phyloP scores from a whole-genome alignment of 2,888 invertebrate genomes.

The Drosophila setosimentum region DNA sequence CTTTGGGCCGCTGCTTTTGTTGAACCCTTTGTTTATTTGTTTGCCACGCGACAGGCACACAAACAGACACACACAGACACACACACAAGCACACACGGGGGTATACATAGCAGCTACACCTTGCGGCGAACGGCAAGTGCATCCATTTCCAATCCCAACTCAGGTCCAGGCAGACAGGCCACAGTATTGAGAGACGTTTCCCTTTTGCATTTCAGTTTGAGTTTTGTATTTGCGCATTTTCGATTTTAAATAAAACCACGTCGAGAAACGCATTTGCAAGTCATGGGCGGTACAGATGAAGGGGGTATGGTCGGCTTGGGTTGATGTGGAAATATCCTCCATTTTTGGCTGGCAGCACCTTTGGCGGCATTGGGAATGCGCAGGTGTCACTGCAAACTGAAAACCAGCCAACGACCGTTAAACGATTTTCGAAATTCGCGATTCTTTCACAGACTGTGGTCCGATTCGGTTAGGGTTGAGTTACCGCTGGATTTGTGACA shows the following conservation, averaged over 20 bases:
- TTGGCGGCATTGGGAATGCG: conserved; percentile 66
- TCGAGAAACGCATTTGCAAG: conserved; percentile 57
- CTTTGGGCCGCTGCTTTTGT: conserved; percentile 77
- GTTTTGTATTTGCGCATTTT: conserved; percentile 68
- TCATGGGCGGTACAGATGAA: conserved; percentile 40
- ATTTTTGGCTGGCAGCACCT: conserved; percentile 17
- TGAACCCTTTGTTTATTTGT: conserved; percentile 76
- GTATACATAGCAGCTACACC: conserved; percentile 53
- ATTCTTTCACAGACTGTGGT: conserved; percentile 58
- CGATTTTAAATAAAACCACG: conserved; percentile 81
- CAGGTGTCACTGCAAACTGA: conserved; percentile 64
- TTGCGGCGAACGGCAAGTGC: conserved; percentile 76
- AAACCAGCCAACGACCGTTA: conserved; percentile 70
- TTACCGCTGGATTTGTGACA: conserved; percentile 16
- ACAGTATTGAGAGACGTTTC: conserved; percentile 54
- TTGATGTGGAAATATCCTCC: background rate
- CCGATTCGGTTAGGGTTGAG: conserved; percentile 34
- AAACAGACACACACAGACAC: conserved; percentile 15
- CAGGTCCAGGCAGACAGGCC: conserved; percentile 17
- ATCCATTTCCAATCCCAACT: conserved; percentile 38
- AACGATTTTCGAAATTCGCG: conserved; percentile 80
- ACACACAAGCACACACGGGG: conserved; percentile 21
- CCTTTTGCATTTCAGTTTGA: conserved; percentile 54
- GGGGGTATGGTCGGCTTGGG: background rate
- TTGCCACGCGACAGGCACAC: conserved; percentile 50